A percentile compares a stretch with the other conserved stretches of the same genome.
Evolutionary conservation across 2,888 invertebrate genomes (phyloP).

Genomic region (Meghimatium bilineatum): DNA sequence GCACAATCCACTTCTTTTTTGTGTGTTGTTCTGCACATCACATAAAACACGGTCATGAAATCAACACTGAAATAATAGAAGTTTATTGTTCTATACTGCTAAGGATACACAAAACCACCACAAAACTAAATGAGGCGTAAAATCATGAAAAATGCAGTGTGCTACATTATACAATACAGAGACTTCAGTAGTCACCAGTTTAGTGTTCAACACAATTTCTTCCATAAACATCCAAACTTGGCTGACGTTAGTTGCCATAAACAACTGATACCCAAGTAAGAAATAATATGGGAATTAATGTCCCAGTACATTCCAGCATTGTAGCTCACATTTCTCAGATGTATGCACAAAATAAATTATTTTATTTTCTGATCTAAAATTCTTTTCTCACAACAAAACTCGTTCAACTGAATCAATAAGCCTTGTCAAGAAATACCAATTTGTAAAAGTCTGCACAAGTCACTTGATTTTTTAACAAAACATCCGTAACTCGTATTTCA

Average conservation of each 20-base stretch:
- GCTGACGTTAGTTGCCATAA: too few relatives aligned
- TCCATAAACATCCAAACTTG: not conserved
- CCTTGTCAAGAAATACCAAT: not conserved
- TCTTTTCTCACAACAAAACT: too few relatives aligned
- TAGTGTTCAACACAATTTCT: not conserved
- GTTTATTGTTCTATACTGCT: conserved; percentile 39
- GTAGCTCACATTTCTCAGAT: too few relatives aligned
- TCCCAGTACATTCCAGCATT: too few relatives aligned
- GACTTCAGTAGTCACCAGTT: not conserved
- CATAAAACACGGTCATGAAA: conserved; percentile 20
- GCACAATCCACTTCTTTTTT: conserved; percentile 10
- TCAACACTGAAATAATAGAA: conserved; percentile 20
- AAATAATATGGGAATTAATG: too few relatives aligned
- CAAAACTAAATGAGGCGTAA: conserved; percentile 25
- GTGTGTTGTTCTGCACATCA: not conserved
- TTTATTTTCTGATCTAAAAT: too few relatives aligned
- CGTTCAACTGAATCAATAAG: too few relatives aligned
- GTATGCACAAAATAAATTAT: too few relatives aligned
- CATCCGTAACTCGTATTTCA: not conserved
- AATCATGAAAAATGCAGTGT: not conserved
- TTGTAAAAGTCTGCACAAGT: not conserved
- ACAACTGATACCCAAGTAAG: too few relatives aligned
- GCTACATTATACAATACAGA: not conserved
- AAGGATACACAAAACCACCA: conserved; percentile 43
- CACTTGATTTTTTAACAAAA: not conserved